Conservation (phyloP, 2,113 vertebrate genomes). For the Regulus satrapa region DNA sequence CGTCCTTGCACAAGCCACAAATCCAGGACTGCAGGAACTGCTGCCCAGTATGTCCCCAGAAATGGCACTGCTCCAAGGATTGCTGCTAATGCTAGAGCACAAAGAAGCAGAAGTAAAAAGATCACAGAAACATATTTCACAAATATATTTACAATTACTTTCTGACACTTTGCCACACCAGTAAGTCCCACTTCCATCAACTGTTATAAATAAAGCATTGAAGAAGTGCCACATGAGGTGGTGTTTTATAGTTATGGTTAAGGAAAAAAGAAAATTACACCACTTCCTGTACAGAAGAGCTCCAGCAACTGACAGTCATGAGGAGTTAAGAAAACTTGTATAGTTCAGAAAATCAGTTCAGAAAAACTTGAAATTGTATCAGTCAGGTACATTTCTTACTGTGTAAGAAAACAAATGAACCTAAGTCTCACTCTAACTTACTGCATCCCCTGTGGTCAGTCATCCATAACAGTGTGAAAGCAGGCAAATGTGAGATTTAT, state of each 20-base stretch:
- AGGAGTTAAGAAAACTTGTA: not conserved
- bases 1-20: slow-evolving; percentile 94
- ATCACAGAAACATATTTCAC: not conserved
- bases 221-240: not conserved
- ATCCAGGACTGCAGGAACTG: slow-evolving; percentile 89
- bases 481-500: not conserved
- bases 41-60: slow-evolving; percentile 97
- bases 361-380: not conserved
- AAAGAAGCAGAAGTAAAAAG: not conserved
- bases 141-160: not conserved
- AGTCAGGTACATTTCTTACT: not conserved
- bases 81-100: slow-evolving; percentile 82
- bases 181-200: not conserved
- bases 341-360: not conserved
- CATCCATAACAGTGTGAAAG: not conserved
- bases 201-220: not conserved
- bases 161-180: not conserved
- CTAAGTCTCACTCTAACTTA: not conserved
- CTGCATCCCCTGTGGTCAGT: not conserved
- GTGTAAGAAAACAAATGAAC: not conserved
- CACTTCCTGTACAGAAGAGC: not conserved
- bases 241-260: not conserved
- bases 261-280: not conserved
- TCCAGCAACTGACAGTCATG: not conserved
- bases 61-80: slow-evolving; percentile 96